These are phyloP conservation scores for Galago senegalensis DNA, from an alignment of 2,797 vertebrate species.

Conservation along the genomic window DNA sequence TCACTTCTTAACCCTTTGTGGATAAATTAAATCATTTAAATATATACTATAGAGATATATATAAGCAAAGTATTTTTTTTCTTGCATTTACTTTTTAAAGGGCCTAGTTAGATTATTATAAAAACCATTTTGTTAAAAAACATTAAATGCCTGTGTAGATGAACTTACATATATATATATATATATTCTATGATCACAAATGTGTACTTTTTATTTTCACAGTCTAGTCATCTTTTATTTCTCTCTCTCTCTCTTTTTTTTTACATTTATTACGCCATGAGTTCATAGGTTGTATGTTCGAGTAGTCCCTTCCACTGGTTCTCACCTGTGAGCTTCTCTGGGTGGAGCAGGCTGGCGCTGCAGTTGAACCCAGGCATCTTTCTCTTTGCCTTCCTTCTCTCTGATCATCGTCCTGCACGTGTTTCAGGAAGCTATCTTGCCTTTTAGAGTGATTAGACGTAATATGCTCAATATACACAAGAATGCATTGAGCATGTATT, in stretches of 20 bases:
- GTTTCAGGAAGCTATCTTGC: too few species aligned
- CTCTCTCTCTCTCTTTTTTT: not conserved
- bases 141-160: not conserved
- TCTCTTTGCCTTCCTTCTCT: too few species aligned
- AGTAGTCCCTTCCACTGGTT: too few species aligned
- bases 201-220: not conserved
- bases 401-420: too few species aligned
- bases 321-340: too few species aligned
- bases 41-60: not conserved
- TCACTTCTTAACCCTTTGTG: not conserved
- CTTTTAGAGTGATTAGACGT: too few species aligned
- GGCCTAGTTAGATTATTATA: not conserved
- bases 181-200: not conserved
- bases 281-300: too few species aligned
- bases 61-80: not conserved
- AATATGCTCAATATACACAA: too few species aligned
- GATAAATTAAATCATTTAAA: not conserved
- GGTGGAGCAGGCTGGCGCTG: too few species aligned
- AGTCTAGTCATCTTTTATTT: too few species aligned
- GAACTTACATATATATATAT: not conserved
- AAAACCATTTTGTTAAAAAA: slow-evolving; percentile 1
- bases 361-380: too few species aligned
- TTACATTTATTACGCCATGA: not conserved
- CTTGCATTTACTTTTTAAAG: slow-evolving; percentile 15
- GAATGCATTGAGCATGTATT: too few species aligned